Evolutionary conservation across 2,113 vertebrate species (phyloP), one percentile per base, ranked within the genome.

Genomic region (Meriones unguiculatus): DNA sequence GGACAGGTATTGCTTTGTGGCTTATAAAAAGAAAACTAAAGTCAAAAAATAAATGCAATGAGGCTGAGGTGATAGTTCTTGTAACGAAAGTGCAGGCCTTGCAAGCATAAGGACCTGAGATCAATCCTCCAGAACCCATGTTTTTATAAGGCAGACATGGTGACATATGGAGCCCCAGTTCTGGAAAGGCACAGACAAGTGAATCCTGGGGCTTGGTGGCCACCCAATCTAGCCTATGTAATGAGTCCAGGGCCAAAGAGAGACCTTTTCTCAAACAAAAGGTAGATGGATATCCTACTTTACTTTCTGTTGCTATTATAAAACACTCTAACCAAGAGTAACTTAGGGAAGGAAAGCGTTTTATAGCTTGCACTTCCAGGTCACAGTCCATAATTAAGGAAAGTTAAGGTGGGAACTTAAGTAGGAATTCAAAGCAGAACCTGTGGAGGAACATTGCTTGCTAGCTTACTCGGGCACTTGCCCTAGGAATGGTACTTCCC

Each of bases 61-160:
- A 59, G 57, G 35, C 80, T 62, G 24, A 62, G 35, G 1, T 38
- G 35, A 82, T 14, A 82, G 35, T 82, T 82, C 54, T 24, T 46
- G 0, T 25, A n/a, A 38, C 54, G 25, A 38, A 82, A 62, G 20
- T 8, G 57, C 3, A 0, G 3, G 12, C 2, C 15, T 62, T 2
- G 10, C 35, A 82, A 62, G 57, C 12, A 82, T 11, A 69, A 80
- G 30, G 18, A 10, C 46, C 17, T 78, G 77, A 20, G 50, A 8
- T 38, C 18, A 82, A 24, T 35, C 78, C 54, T n/a, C 18, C 10
- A 59, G 52, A 59, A 38, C 10, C 78, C 35, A 24, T 24, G 10
- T 6, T 20, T n/a, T 52, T n/a, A 59, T 62, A 62, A 25, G 15
- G 22, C 54, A 62, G 12, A 10, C 35, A 8, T 38, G 20, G 14